Conservation (phyloP, 2,113 vertebrate species). For the Furnarius figulus region DNA sequence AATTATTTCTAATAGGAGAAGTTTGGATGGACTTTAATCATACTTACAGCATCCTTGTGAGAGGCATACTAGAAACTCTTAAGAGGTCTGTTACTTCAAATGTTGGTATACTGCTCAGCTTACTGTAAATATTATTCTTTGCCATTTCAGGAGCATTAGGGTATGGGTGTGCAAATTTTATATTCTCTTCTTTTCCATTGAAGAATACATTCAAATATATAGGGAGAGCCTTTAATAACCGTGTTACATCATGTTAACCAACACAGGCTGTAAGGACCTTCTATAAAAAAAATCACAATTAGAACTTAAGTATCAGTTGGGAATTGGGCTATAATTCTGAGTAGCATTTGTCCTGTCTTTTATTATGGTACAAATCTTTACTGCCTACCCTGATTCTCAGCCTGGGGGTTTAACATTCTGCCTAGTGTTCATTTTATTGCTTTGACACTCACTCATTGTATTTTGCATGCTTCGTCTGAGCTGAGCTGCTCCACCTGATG, state of each 20-base stretch:
- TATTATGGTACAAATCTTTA: not conserved
- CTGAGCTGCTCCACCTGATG: not conserved
- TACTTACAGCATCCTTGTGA: not conserved
- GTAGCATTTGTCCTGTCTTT: not conserved
- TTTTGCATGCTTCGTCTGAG: not conserved
- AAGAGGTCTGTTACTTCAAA: not conserved
- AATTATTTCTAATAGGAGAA: not conserved
- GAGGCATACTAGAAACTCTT: not conserved
- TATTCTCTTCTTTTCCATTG: not conserved
- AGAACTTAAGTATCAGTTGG: not conserved
- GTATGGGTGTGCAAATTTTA: not conserved
- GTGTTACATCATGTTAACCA: not conserved
- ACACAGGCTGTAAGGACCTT: not conserved
- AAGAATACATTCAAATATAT: not conserved
- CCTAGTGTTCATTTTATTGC: not conserved
- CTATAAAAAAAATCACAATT: not conserved
- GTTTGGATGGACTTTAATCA: not conserved
- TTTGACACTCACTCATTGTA: not conserved
- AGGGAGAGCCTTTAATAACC: not conserved
- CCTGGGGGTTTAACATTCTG: not conserved
- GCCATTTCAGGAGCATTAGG: not conserved
- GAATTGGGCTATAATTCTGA: not conserved
- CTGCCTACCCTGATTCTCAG: not conserved
- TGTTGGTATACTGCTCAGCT: not conserved
- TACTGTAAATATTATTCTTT: not conserved